Conservation (phyloP, 1,140 invertebrate species). For the Anagrus nilaparvatae region DNA sequence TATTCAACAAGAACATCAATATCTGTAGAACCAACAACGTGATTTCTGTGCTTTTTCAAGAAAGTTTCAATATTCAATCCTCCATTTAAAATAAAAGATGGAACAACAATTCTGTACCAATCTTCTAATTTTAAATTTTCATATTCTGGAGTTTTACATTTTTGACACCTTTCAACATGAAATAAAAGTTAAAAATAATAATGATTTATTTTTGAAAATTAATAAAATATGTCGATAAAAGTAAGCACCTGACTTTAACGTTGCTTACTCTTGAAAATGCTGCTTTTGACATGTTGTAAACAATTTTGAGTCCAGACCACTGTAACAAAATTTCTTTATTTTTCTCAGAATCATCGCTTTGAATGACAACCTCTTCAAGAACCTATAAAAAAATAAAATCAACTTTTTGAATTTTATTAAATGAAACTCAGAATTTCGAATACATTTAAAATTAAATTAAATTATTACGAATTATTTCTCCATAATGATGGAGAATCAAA, state of each 20-base stretch:
- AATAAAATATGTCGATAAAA: not conserved
- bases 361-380: constrained; percentile 17
- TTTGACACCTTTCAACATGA: constrained; percentile 1
- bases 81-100: constrained; percentile 52
- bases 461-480: no score
- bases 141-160: constrained; percentile 4
- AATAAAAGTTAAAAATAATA: not conserved
- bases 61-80: constrained; percentile 49
- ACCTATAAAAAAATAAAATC: constrained; percentile 20
- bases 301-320: constrained; percentile 39
- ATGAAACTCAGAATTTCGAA: constrained; percentile 1
- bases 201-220: not conserved
- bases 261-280: constrained; percentile 11
- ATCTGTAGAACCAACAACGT: constrained; percentile 12
- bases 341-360: constrained; percentile 1
- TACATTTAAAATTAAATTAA: no score
- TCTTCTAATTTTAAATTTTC: constrained; percentile 41
- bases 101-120: constrained; percentile 52
- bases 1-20: no score
- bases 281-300: constrained; percentile 34
- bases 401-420: constrained; percentile 14
- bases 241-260: constrained; percentile 23
- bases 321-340: constrained; percentile 12
- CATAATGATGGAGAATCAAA: no score
- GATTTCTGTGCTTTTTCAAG: constrained; percentile 20